Conservation (phyloP, 2,888 invertebrate species). For the Lycophotia porphyrea region DNA sequence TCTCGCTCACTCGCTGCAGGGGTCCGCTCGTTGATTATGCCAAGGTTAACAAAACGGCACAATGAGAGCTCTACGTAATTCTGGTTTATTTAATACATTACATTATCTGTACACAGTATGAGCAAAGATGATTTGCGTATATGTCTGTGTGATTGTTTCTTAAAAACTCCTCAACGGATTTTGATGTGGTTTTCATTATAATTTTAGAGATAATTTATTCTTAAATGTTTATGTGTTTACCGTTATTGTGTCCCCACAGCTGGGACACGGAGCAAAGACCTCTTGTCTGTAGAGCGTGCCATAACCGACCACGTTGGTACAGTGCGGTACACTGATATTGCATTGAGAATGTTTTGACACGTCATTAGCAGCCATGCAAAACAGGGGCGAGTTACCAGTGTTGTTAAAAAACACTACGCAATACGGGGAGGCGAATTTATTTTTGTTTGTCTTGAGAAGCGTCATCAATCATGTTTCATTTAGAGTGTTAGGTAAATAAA, state of each 20-base stretch:
- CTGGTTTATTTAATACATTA: slow-evolving; percentile 17
- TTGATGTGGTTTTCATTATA: not conserved
- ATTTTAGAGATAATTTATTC: not conserved
- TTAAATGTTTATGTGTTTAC: not conserved
- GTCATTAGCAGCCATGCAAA: not conserved
- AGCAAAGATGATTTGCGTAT: not conserved
- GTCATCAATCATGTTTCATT: slow-evolving; percentile 5
- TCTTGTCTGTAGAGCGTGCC: not conserved
- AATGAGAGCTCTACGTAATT: slow-evolving; percentile 39
- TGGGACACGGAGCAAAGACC: not conserved
- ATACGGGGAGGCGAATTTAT: slow-evolving; percentile 18
- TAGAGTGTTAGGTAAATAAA: slow-evolving; percentile 7
- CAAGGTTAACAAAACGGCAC: slow-evolving; percentile 61
- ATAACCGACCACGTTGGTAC: not conserved
- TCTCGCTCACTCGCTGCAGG: slow-evolving; percentile 53
- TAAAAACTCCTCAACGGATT: not conserved
- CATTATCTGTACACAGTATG: not conserved
- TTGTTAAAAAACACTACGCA: slow-evolving; percentile 14
- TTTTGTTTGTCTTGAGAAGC: slow-evolving; percentile 5
- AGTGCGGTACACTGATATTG: not conserved
- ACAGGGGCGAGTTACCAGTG: not conserved
- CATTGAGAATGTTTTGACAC: not conserved
- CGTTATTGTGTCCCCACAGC: not conserved
- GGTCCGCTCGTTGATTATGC: slow-evolving; percentile 50
- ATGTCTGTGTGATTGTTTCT: not conserved